Conservation (phyloP, 2,888 invertebrate species). For the Galerucella pusilla region DNA sequence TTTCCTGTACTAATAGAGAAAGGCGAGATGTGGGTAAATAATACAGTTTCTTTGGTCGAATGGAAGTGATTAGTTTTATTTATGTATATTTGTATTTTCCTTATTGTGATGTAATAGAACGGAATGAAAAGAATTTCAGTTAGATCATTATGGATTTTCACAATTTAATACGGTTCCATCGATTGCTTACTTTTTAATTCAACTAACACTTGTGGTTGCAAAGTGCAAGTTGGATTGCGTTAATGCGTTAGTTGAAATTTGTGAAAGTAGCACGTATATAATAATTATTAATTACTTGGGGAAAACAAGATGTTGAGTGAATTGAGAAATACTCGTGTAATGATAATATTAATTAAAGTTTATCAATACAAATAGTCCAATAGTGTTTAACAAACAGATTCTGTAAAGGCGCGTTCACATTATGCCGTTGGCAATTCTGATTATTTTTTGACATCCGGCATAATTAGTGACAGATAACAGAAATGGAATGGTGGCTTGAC, state of each 20-base stretch:
- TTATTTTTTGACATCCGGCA: too few species aligned
- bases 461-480: too few species aligned
- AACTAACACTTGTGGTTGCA: neutral
- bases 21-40: slow-evolving; percentile 18
- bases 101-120: slow-evolving; percentile 17
- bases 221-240: slow-evolving; percentile 9
- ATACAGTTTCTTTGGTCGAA: slow-evolving; percentile 19
- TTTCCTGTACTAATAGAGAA: slow-evolving; percentile 28
- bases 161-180: slow-evolving; percentile 11
- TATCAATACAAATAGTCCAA: neutral
- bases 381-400: too few species aligned
- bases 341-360: neutral
- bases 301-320: neutral
- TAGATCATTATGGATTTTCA: slow-evolving; percentile 30
- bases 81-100: slow-evolving; percentile 9
- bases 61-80: slow-evolving; percentile 17
- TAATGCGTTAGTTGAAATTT: slow-evolving; percentile 4
- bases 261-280: slow-evolving; percentile 5
- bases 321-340: neutral
- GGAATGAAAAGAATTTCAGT: slow-evolving; percentile 24
- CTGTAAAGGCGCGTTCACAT: too few species aligned
- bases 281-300: neutral
- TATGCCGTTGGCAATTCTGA: too few species aligned
- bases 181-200: slow-evolving; percentile 6
- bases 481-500: too few species aligned